A percentile compares a stretch with the other conserved stretches of the same genome.
Evolutionary conservation across 2,113 vertebrate species (phyloP).

Genomic region (Eudyptes chrysolophus): DNA sequence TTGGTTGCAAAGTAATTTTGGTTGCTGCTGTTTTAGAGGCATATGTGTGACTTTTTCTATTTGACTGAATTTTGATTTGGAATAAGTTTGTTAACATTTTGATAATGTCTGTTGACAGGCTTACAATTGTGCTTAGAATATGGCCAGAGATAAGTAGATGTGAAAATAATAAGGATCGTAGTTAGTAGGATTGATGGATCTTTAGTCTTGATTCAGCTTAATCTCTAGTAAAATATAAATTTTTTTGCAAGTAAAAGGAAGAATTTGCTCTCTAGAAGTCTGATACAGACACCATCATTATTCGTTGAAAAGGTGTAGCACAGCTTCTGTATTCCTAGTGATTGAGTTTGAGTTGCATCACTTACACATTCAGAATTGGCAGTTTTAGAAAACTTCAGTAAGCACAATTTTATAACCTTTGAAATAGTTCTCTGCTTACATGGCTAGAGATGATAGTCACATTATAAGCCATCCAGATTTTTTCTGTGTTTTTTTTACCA

Average conservation of each 20-base stretch:
- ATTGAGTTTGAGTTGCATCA: background rate
- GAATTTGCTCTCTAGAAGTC: background rate
- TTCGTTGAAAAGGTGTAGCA: background rate
- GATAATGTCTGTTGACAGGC: background rate
- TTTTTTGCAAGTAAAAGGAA: background rate
- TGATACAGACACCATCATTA: background rate
- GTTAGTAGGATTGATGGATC: background rate
- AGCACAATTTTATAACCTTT: background rate
- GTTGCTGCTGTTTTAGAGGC: background rate
- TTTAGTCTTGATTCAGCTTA: background rate
- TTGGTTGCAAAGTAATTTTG: background rate
- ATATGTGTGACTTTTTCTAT: background rate
- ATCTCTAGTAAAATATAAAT: background rate
- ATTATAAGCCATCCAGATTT: background rate
- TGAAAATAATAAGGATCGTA: background rate
- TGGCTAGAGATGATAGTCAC: background rate
- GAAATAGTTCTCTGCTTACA: background rate
- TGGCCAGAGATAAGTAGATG: background rate
- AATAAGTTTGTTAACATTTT: background rate
- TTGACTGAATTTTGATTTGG: background rate
- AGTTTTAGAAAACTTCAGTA: background rate
- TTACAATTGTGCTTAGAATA: background rate
- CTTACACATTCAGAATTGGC: background rate
- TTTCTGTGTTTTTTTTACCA: background rate
- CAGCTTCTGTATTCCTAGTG: background rate